Percentiles rank a stretch among this genome's conserved stretches.
These are phyloP conservation scores for Laticauda laticaudata DNA, from an alignment of 2,113 vertebrate genomes.

Conservation along the genomic window DNA sequence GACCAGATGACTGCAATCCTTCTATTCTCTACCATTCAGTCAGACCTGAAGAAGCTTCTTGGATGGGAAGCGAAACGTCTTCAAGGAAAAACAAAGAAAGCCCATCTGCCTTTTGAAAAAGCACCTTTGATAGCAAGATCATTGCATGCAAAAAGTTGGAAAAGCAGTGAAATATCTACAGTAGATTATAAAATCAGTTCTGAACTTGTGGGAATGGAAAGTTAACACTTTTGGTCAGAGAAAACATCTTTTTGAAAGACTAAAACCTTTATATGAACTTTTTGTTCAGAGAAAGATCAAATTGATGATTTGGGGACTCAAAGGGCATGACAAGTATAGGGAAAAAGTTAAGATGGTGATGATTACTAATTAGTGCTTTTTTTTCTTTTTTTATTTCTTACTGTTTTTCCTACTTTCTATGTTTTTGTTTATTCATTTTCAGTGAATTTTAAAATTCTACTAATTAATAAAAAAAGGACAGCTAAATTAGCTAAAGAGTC, in stretches of 20 bases:
- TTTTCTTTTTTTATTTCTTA: not conserved
- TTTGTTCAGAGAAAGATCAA: not conserved
- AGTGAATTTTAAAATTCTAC: not conserved
- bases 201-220: not conserved
- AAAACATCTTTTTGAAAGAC: not conserved
- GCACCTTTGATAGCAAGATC: no score
- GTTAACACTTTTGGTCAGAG: not conserved
- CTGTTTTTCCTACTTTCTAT: not conserved
- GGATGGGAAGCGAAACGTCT: no score
- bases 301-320: not conserved
- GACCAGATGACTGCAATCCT: no score
- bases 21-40: no score
- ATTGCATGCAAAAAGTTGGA: no score
- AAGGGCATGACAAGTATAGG: not conserved
- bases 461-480: not conserved
- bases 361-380: not conserved
- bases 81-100: no score
- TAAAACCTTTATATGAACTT: not conserved
- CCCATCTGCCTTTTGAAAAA: no score
- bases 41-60: no score
- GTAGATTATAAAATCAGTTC: not conserved
- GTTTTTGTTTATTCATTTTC: not conserved
- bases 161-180: not conserved
- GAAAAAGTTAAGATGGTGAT: not conserved
- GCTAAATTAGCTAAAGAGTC: not conserved